Evolutionary conservation across 1,140 invertebrate genomes (phyloP).

Genomic region (Musca domestica): DNA sequence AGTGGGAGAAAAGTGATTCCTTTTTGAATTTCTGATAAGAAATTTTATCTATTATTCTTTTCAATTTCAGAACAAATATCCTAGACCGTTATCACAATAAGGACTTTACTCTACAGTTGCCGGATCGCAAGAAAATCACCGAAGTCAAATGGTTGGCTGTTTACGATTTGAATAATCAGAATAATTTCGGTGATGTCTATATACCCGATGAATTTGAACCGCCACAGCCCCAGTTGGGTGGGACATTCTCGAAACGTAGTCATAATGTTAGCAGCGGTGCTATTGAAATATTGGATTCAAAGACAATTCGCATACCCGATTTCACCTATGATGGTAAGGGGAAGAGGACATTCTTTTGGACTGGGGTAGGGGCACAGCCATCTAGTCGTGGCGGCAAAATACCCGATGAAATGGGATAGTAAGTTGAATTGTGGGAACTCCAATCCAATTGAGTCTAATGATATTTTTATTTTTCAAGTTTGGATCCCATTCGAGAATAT

Average conservation of each 20-base stretch:
- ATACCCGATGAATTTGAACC: constrained; percentile 89
- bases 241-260: constrained; percentile 67
- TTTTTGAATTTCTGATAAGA: not conserved
- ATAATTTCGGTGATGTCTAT: constrained; percentile 86
- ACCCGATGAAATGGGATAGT: constrained; percentile 92
- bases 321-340: constrained; percentile 77
- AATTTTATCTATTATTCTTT: not conserved
- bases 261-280: constrained; percentile 71
- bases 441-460: not conserved
- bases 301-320: constrained; percentile 73
- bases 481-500: constrained; percentile 71
- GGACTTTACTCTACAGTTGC: constrained; percentile 78
- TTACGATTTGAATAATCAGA: constrained; percentile 82
- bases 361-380: constrained; percentile 83
- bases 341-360: constrained; percentile 80
- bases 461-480: constrained; percentile 55
- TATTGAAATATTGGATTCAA: constrained; percentile 76
- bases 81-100: constrained; percentile 82
- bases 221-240: constrained; percentile 71
- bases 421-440: constrained; percentile 60
- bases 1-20: constrained; percentile 45
- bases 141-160: constrained; percentile 89
- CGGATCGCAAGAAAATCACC: constrained; percentile 82
- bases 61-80: constrained; percentile 73
- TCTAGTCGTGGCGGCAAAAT: constrained; percentile 76